Percentiles rank a stretch among this genome's conserved stretches.
phyloP scores from a whole-genome alignment of 2,797 vertebrate species.

The Hemitrygon akajei region DNA sequence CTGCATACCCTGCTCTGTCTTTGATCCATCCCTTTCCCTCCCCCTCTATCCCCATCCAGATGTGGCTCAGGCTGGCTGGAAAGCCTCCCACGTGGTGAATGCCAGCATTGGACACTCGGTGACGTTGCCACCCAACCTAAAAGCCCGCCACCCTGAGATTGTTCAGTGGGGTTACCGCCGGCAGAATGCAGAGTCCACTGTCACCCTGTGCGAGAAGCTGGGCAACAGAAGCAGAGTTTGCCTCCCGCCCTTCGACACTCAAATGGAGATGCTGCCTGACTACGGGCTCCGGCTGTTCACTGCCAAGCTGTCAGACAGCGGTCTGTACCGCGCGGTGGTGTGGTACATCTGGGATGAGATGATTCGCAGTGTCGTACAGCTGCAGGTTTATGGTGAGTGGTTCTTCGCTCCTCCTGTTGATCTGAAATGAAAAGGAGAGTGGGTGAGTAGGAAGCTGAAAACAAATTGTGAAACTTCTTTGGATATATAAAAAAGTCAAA shows the following conservation, averaged over 20 bases:
- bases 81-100: neutral
- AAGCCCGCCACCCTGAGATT: neutral
- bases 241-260: neutral
- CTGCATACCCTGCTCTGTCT: no score
- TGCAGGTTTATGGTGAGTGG: neutral
- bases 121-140: neutral
- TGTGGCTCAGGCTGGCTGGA: neutral
- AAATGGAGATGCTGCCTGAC: neutral
- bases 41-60: neutral
- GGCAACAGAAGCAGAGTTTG: neutral
- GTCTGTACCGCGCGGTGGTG: neutral
- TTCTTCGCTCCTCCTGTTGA: no score
- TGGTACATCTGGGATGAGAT: slow-evolving; percentile 24
- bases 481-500: no score
- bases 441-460: no score
- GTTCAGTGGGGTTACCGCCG: neutral
- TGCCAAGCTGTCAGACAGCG: neutral
- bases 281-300: neutral
- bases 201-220: neutral
- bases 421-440: no score
- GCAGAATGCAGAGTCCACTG: fast-evolving
- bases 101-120: neutral
- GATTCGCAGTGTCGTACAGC: neutral
- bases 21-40: neutral
- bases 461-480: no score